Percentiles rank a stretch among this genome's conserved stretches.
These are phyloP conservation scores for Crypturellus undulatus DNA, from an alignment of 2,113 vertebrate genomes.

Conservation along the genomic window DNA sequence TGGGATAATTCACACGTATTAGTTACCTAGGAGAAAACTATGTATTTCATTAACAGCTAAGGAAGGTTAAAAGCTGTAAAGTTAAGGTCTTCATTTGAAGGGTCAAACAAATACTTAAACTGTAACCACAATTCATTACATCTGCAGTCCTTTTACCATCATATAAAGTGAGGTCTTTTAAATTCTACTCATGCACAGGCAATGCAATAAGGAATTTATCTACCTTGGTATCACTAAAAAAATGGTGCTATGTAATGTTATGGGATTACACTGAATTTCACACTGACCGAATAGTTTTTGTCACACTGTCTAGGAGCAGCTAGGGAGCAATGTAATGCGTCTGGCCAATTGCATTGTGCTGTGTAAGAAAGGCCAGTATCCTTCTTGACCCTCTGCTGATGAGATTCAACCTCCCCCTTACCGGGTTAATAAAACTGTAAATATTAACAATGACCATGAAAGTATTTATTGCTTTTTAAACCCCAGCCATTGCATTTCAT, in stretches of 20 bases:
- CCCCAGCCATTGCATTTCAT: neutral
- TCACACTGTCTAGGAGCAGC: neutral
- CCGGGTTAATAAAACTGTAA: slow-evolving; percentile 20
- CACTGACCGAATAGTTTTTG: neutral
- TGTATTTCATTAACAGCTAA: neutral
- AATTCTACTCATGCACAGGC: neutral
- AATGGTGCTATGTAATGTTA: neutral
- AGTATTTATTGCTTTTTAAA: neutral
- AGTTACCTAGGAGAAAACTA: neutral
- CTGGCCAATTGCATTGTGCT: neutral
- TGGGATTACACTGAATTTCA: neutral
- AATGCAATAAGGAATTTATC: neutral
- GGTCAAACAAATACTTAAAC: slow-evolving; percentile 5
- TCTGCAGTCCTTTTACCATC: neutral
- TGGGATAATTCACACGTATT: neutral
- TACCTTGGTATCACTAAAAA: slow-evolving; percentile 4
- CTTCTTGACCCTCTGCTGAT: neutral
- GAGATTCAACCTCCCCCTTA: neutral
- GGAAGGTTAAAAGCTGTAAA: slow-evolving; percentile 10
- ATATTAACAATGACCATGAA: neutral
- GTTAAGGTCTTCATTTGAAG: neutral
- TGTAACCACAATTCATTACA: neutral
- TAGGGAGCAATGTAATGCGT: neutral
- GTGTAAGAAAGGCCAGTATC: neutral
- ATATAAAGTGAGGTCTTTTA: neutral